Conservation (phyloP, 2,113 vertebrate genomes). For the Ceyx melanurus region DNA sequence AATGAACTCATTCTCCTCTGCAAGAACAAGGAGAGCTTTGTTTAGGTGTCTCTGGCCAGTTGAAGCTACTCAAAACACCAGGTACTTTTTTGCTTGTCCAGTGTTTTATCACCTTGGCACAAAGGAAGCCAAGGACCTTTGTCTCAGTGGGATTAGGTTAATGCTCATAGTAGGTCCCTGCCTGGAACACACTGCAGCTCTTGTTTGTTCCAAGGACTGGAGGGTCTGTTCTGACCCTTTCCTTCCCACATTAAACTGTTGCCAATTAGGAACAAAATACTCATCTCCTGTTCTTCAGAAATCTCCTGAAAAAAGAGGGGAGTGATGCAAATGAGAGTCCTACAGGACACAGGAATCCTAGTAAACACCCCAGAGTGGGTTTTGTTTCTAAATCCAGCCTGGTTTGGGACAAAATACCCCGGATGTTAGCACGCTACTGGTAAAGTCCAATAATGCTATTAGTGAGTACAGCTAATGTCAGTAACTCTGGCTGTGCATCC, state of each 20-base stretch:
- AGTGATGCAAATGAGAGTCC: not conserved
- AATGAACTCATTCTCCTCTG: constrained; percentile 98
- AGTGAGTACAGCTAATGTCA: constrained; percentile 35
- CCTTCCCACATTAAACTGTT: not conserved
- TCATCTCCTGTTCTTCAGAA: not conserved
- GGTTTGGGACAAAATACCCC: not conserved
- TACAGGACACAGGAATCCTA: fast-evolving
- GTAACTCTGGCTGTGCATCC: constrained; percentile 43
- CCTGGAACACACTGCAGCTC: not conserved
- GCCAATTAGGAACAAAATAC: not conserved
- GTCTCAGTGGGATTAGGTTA: not conserved
- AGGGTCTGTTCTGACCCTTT: not conserved
- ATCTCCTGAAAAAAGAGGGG: not conserved
- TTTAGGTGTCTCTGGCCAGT: fast-evolving
- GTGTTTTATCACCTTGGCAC: not conserved
- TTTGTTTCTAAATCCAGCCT: not conserved
- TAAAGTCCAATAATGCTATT: constrained; percentile 25
- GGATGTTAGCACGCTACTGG: not conserved
- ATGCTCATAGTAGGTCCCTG: not conserved
- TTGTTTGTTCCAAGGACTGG: not conserved
- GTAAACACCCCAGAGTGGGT: not conserved
- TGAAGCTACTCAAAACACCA: not conserved
- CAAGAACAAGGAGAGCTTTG: not conserved
- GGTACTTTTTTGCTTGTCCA: not conserved
- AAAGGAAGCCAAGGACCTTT: not conserved